Conservation (phyloP, 2,797 vertebrate genomes). For the Neosilurus hyrtlii region DNA sequence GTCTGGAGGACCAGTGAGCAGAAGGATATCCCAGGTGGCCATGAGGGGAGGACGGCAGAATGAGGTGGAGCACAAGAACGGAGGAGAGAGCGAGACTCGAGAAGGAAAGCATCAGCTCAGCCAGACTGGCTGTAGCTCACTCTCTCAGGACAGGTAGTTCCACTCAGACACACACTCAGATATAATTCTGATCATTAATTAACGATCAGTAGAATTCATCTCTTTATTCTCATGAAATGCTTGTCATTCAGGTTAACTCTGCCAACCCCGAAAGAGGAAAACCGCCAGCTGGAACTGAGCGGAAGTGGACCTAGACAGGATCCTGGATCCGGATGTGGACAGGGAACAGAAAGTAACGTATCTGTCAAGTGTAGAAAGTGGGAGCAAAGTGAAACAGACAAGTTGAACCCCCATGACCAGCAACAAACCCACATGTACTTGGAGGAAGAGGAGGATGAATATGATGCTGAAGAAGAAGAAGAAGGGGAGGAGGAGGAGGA, state of each 20-base stretch:
- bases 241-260: slow-evolving; percentile 71
- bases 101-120: slow-evolving; percentile 79
- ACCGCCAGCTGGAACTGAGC: slow-evolving; percentile 67
- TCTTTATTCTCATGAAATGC: neutral
- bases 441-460: slow-evolving; percentile 49
- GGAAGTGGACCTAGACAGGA: slow-evolving; percentile 10
- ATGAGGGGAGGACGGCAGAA: slow-evolving; percentile 58
- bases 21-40: slow-evolving; percentile 49
- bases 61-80: slow-evolving; percentile 68
- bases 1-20: slow-evolving; percentile 52
- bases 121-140: slow-evolving; percentile 76
- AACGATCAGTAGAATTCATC: neutral
- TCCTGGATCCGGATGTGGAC: slow-evolving; percentile 15
- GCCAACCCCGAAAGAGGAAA: slow-evolving; percentile 80
- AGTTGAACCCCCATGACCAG: slow-evolving; percentile 45
- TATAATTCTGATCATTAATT: neutral
- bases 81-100: slow-evolving; percentile 71
- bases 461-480: slow-evolving; percentile 23
- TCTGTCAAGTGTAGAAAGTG: slow-evolving; percentile 69
- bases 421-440: slow-evolving; percentile 4
- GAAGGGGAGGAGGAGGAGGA: slow-evolving; percentile 62
- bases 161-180: slow-evolving; percentile 18
- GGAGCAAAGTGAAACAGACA: slow-evolving; percentile 69
- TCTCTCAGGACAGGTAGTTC: slow-evolving; percentile 83
- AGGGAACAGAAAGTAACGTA: slow-evolving; percentile 61